Conservation (phyloP, 1,140 invertebrate species). For the Zaprionus africanus region DNA sequence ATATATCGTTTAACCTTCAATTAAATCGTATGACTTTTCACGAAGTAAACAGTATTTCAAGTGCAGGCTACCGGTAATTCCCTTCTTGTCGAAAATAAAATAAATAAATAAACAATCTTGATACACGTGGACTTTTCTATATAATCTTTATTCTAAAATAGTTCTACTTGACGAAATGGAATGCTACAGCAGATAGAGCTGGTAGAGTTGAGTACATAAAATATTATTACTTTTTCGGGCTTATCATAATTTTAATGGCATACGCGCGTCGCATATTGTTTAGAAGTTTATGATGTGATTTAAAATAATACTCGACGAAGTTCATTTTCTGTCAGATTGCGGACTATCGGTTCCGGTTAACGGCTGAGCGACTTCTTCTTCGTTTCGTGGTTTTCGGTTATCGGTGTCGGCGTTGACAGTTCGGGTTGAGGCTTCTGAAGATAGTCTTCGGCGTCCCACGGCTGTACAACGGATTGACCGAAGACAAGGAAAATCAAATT, state of each 20-base stretch:
- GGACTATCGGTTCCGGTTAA: constrained; percentile 73
- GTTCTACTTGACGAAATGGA: constrained; percentile 4
- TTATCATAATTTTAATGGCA: constrained; percentile 11
- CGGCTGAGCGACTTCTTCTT: constrained; percentile 9
- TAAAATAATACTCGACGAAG: constrained; percentile 64
- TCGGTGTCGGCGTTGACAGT: constrained; percentile 12
- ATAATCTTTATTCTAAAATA: constrained; percentile 12
- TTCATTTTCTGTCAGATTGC: constrained; percentile 89
- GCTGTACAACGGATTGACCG: constrained; percentile 93
- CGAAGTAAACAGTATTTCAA: not conserved
- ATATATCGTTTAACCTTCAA: no score
- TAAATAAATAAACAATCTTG: not conserved
- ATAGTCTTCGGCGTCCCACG: constrained; percentile 91
- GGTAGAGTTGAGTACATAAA: constrained; percentile 18
- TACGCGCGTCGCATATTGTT: constrained; percentile 63
- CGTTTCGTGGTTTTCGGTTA: not conserved
- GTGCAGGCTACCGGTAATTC: not conserved
- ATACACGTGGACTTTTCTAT: not conserved
- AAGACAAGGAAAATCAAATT: constrained; percentile 64
- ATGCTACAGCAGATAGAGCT: not conserved
- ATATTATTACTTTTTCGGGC: constrained; percentile 17
- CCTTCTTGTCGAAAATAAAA: not conserved
- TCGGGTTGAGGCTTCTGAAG: constrained; percentile 85
- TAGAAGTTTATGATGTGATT: constrained; percentile 24
- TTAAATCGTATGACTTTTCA: no score